Evolutionary conservation across 2,888 invertebrate species (phyloP).

Genomic region (Cataglyphis cursor): DNA sequence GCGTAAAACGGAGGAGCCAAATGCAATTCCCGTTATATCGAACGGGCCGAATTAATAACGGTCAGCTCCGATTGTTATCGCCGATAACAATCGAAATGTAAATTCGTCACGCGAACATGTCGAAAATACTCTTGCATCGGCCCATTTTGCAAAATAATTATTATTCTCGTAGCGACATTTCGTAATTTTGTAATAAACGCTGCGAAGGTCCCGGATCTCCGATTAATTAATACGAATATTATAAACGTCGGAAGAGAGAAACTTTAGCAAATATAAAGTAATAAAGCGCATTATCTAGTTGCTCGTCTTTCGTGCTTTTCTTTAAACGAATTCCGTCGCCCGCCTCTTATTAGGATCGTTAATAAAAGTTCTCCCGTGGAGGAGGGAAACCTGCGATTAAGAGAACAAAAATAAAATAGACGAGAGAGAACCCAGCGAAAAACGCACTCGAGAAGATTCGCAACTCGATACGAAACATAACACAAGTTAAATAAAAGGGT

Average conservation of each 20-base stretch:
- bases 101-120: conserved; percentile 30
- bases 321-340: conserved; percentile 39
- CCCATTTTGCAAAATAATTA: conserved; percentile 43
- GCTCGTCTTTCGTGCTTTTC: conserved; percentile 9
- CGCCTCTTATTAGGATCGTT: conserved; percentile 19
- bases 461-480: conserved; percentile 29
- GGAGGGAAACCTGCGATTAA: conserved; percentile 30
- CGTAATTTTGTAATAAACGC: not conserved
- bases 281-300: conserved; percentile 41
- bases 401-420: conserved; percentile 28
- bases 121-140: conserved; percentile 26
- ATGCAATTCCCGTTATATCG: conserved; percentile 53
- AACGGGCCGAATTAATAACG: conserved; percentile 50
- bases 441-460: not conserved
- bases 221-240: conserved; percentile 32
- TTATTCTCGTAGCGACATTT: conserved; percentile 18
- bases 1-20: conserved; percentile 43
- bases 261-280: conserved; percentile 18
- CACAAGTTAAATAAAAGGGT: conserved; percentile 40
- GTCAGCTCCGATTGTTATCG: conserved; percentile 46
- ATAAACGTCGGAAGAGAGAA: conserved; percentile 14
- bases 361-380: conserved; percentile 35
- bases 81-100: conserved; percentile 51
- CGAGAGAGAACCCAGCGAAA: conserved; percentile 16
- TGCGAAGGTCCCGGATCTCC: conserved; percentile 1